Conservation (phyloP, 2,797 vertebrate species). For the Cynopterus sphinx region DNA sequence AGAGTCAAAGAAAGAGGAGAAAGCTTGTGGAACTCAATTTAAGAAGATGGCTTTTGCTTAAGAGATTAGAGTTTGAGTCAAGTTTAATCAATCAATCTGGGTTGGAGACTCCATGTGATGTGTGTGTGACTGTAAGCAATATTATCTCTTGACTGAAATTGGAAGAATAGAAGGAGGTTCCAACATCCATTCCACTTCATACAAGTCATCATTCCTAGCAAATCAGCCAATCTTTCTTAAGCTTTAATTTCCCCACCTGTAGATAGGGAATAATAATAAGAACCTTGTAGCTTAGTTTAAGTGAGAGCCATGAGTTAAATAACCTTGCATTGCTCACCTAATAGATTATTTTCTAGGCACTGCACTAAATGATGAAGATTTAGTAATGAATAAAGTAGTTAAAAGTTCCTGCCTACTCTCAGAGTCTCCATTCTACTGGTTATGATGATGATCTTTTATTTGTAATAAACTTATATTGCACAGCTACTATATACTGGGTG, state of each 20-base stretch:
- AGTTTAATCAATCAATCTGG: not conserved
- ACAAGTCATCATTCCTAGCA: not conserved
- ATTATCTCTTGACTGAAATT: not conserved
- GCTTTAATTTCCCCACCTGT: not conserved
- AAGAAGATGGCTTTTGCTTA: not conserved
- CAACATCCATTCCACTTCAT: not conserved
- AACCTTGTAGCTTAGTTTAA: not conserved
- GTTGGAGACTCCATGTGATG: not conserved
- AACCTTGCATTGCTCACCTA: not conserved
- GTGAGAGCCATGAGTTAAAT: not conserved
- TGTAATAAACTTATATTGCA: not conserved
- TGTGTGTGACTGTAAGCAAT: not conserved
- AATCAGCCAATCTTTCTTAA: not conserved
- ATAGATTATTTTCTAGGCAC: not conserved
- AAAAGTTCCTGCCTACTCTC: not conserved
- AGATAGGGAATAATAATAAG: not conserved
- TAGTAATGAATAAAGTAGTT: not conserved
- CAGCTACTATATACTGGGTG: not conserved
- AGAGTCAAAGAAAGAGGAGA: not conserved
- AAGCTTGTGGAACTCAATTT: not conserved
- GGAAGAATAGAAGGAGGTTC: not conserved
- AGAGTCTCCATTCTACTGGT: not conserved
- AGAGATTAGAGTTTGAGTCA: not conserved
- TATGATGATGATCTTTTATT: not conserved
- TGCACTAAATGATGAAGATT: not conserved